Evolutionary conservation across 2,113 vertebrate genomes (phyloP).

Genomic region (Halichoeres trimaculatus): DNA sequence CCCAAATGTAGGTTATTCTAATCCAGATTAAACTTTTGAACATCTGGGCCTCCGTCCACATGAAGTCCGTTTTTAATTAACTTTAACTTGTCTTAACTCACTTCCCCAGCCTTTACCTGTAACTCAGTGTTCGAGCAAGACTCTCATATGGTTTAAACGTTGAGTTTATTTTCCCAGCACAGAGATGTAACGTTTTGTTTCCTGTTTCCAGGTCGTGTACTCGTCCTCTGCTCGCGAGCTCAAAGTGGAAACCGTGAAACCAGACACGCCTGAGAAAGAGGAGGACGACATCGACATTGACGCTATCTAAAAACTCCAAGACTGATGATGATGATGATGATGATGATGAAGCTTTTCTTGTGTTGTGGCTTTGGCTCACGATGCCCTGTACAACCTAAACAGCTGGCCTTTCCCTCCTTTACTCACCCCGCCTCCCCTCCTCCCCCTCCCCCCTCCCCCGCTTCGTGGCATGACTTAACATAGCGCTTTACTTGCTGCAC

Average conservation of each 20-base stretch:
- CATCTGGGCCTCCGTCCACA: too few species aligned
- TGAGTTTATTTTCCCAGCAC: too few species aligned
- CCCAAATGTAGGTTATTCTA: too few species aligned
- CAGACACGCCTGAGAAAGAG: conserved; percentile 87
- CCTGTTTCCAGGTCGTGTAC: conserved; percentile 91
- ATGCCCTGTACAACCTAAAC: conserved; percentile 44
- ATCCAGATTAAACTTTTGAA: too few species aligned
- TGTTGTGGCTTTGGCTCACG: conserved; percentile 64
- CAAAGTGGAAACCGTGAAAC: conserved; percentile 95
- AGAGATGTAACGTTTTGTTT: not conserved
- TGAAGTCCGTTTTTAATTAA: too few species aligned
- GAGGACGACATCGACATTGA: conserved; percentile 98
- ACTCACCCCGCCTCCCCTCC: not conserved
- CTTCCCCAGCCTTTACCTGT: too few species aligned
- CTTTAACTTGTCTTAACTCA: too few species aligned
- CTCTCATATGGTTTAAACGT: too few species aligned
- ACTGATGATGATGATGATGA: not conserved
- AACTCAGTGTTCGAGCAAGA: too few species aligned
- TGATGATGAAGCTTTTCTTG: conserved; percentile 43
- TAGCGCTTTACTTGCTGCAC: conserved; percentile 76
- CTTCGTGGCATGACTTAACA: conserved; percentile 75
- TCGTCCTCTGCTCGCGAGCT: conserved; percentile 92
- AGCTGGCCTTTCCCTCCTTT: conserved; percentile 49
- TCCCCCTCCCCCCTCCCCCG: conserved; percentile 8
- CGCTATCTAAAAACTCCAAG: conserved; percentile 88